phyloP scores from a whole-genome alignment of 2,888 invertebrate species.

The Cosmopolites sordidus region DNA sequence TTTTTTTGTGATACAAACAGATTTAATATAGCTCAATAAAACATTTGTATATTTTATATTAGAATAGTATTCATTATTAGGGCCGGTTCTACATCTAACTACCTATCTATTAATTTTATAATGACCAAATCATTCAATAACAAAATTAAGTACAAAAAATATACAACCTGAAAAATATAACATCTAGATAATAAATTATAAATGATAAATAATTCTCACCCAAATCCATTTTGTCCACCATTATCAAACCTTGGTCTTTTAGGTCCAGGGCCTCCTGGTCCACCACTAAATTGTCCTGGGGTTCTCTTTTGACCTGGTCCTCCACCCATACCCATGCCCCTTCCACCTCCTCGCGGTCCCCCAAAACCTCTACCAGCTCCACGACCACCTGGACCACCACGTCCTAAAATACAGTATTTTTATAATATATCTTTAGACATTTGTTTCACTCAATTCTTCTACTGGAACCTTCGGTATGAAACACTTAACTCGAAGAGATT shows the following conservation, averaged over 20 bases:
- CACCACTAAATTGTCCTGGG: background rate
- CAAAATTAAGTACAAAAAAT: too few species aligned
- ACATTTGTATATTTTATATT: too few species aligned
- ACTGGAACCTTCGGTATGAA: too few species aligned
- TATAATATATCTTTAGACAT: background rate
- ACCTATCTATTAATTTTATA: too few species aligned
- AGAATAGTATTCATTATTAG: too few species aligned
- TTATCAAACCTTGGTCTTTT: background rate
- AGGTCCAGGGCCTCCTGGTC: background rate
- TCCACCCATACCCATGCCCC: background rate
- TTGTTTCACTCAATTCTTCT: background rate
- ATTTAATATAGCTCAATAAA: too few species aligned
- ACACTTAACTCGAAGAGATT: too few species aligned
- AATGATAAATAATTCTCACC: background rate
- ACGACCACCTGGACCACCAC: background rate
- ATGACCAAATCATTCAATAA: too few species aligned
- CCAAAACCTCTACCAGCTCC: background rate
- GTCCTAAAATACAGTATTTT: background rate
- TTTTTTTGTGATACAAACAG: too few species aligned
- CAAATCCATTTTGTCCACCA: background rate
- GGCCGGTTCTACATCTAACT: too few species aligned
- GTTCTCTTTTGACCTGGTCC: background rate
- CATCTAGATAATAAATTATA: background rate
- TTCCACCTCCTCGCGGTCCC: background rate
- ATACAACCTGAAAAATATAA: too few species aligned